Base-by-base conservation (phyloP, 1,140 invertebrate species). In the Trichonephila inaurata region DNA sequence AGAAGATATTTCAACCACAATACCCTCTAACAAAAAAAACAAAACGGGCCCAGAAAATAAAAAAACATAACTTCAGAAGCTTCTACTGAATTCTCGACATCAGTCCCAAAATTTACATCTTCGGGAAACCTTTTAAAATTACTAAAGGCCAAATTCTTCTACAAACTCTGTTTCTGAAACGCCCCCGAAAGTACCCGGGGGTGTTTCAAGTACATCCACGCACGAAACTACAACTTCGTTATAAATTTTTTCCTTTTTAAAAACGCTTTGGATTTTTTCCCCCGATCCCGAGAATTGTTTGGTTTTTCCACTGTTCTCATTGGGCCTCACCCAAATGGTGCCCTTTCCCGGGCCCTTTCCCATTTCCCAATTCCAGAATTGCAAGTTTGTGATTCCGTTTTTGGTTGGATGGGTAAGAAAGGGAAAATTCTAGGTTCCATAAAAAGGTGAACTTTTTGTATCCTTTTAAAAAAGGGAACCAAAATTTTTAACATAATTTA, bases 241-340 rank as follows among this genome's bases (percentile, higher is more conserved):
- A 1, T 24, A 21, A 16, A 72, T 90, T 92, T 89, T n/a, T n/a
- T n/a, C 58, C 4, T 21, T 14, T 94, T 66, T 62, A 21, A n/a
- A n/a, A n/a, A n/a, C 60, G 81, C 0, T 92, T 87, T 24, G 94
- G 94, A 5, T 44, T 92, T 2, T 94, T 88, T n/a, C n/a, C 61
- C 90, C 94, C 3, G 90, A 92, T 86, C 44, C 86, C 0, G 24
- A 90, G 3, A 69, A 64, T 51, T 95, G 95, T 64, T 92, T 81
- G 82, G 2, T 95, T 95, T 83, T 95, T 94, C 61, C 94, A 95
- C n/a, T 95, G 95, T 66, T 95, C 94, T 28, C 91, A 95, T 16
- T 95, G 94, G 19, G 33, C 83, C 95, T 5, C 87, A 94, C 33
- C 94, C 62, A 95, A 95, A 62, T 94, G 64, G 61, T 95, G 95